Conservation (phyloP, 2,797 vertebrate genomes). For the Hydrophis major region DNA sequence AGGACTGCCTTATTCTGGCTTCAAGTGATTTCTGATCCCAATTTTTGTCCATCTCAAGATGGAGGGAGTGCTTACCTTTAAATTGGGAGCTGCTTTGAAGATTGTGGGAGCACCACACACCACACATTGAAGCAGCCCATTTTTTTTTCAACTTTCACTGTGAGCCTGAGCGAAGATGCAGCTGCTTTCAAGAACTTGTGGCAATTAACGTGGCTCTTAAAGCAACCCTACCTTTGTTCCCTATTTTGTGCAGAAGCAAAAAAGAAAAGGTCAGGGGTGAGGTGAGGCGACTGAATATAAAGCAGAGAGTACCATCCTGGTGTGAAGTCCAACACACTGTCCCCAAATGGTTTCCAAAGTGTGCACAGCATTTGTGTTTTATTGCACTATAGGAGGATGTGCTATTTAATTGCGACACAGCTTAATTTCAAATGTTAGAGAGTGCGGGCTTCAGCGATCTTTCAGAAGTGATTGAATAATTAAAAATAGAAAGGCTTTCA, state of each 20-base stretch:
- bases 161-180: not conserved
- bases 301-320: not conserved
- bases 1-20: not conserved
- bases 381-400: not conserved
- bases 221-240: not conserved
- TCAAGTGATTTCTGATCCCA: not conserved
- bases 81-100: not conserved
- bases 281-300: not conserved
- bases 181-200: not conserved
- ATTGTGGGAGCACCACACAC: not conserved
- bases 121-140: not conserved
- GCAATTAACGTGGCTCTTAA: not conserved
- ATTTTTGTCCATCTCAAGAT: not conserved
- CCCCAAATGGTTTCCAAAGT: not conserved
- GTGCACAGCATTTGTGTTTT: not conserved
- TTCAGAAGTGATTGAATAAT: slow-evolving; percentile 45
- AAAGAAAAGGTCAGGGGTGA: not conserved
- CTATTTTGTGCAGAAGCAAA: not conserved
- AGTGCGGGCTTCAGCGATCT: not conserved
- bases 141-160: not conserved
- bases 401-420: fast-evolving
- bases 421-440: not conserved
- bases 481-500: not conserved
- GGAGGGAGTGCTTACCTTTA: not conserved
- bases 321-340: not conserved